Conservation (phyloP, 2,797 vertebrate genomes). For the Oreonectes daqikongensis region DNA sequence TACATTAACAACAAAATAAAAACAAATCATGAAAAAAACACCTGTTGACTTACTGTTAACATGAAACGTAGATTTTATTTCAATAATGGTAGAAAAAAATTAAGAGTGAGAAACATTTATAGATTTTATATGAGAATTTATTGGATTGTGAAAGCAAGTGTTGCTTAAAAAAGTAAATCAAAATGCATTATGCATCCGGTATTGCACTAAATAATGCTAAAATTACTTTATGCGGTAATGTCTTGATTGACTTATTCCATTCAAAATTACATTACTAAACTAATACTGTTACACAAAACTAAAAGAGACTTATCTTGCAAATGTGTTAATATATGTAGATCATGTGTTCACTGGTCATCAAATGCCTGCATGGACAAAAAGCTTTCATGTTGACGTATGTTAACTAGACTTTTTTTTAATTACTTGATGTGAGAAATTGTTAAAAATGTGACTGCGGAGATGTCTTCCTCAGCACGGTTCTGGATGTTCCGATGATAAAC, state of each 20-base stretch:
- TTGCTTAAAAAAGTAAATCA: background rate
- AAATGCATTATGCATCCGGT: too few relatives aligned
- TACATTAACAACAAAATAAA: constrained; percentile 11
- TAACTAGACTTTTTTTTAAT: too few relatives aligned
- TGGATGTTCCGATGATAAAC: constrained; percentile 14
- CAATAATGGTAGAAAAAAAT: background rate
- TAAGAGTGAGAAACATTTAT: background rate
- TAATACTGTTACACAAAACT: too few relatives aligned
- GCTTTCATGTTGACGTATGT: too few relatives aligned
- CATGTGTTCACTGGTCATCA: too few relatives aligned
- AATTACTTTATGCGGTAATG: too few relatives aligned
- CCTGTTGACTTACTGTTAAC: background rate
- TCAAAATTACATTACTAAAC: too few relatives aligned
- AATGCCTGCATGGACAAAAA: too few relatives aligned
- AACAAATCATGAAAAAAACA: constrained; percentile 4
- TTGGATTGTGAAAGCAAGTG: background rate
- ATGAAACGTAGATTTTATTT: background rate
- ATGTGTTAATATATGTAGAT: background rate
- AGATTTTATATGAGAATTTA: background rate
- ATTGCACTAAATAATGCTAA: too few relatives aligned
- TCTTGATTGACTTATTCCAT: too few relatives aligned
- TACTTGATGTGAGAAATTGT: background rate
- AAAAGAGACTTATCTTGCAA: too few relatives aligned
- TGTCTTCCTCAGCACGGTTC: background rate
- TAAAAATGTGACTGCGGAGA: background rate